These are phyloP conservation scores for Rhagonycha fulva DNA, from an alignment of 2,888 invertebrate genomes.

Conservation along the genomic window DNA sequence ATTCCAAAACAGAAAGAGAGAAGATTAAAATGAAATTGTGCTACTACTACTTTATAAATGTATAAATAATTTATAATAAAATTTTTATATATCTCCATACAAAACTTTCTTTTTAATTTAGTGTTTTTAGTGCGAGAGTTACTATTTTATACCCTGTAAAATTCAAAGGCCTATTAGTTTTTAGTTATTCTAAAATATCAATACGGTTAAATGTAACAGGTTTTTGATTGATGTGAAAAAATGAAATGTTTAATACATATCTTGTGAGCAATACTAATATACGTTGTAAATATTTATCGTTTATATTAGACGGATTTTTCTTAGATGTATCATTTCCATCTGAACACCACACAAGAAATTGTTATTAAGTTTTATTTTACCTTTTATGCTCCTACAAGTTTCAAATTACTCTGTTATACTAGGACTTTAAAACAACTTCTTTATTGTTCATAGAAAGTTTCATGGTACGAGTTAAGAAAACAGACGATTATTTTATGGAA, in stretches of 20 bases:
- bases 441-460: not conserved
- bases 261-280: not conserved
- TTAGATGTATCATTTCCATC: not conserved
- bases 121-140: too few relatives aligned
- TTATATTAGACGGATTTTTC: not conserved
- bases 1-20: too few relatives aligned
- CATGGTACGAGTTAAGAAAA: not conserved
- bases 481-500: not conserved
- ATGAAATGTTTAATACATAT: not conserved
- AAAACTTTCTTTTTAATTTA: too few relatives aligned
- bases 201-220: not conserved
- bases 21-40: too few relatives aligned
- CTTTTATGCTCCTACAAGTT: not conserved
- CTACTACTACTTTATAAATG: too few relatives aligned
- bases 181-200: not conserved
- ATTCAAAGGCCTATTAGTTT: not conserved
- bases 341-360: not conserved
- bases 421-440: not conserved
- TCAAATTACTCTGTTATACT: not conserved
- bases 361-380: not conserved
- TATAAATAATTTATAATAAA: too few relatives aligned
- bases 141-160: too few relatives aligned
- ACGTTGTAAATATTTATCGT: not conserved
- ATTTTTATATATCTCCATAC: too few relatives aligned
- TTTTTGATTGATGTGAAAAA: not conserved